Conservation (phyloP, 37 sponge, comb jelly and placozoan species). For the Halisarca cf. caerulea region DNA sequence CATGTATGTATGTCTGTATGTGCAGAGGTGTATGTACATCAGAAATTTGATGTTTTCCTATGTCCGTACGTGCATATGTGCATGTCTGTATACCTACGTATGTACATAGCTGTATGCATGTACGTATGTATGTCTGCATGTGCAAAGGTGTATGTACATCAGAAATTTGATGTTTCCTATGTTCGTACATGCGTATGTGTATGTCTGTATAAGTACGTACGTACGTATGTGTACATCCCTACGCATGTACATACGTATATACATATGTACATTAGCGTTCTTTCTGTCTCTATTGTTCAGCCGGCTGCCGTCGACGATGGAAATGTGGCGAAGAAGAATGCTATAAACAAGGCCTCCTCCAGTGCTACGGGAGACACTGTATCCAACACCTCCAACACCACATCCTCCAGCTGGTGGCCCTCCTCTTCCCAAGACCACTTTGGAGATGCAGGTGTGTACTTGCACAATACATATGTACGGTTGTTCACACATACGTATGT, state of each 20-base stretch:
- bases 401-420: slow-evolving; percentile 9
- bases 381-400: neutral
- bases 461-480: too few relatives aligned
- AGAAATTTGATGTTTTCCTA: too few relatives aligned
- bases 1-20: too few relatives aligned
- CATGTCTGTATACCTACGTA: neutral
- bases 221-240: neutral
- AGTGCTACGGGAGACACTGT: neutral
- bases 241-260: neutral
- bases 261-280: neutral
- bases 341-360: slow-evolving; percentile 15
- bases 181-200: neutral
- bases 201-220: neutral
- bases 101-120: neutral
- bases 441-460: slow-evolving; percentile 7
- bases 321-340: neutral
- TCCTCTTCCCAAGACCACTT: neutral
- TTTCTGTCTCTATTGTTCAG: slow-evolving; percentile 6
- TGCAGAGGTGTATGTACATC: too few relatives aligned
- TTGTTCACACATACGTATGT: too few relatives aligned
- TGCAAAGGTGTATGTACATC: too few relatives aligned
- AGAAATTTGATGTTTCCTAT: neutral
- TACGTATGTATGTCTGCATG: neutral
- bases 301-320: neutral
- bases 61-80: too few relatives aligned